Evolutionary conservation across 2,113 vertebrate species (phyloP), one percentile per base, ranked within the genome.

Genomic region (Sceloporus tristichus): DNA sequence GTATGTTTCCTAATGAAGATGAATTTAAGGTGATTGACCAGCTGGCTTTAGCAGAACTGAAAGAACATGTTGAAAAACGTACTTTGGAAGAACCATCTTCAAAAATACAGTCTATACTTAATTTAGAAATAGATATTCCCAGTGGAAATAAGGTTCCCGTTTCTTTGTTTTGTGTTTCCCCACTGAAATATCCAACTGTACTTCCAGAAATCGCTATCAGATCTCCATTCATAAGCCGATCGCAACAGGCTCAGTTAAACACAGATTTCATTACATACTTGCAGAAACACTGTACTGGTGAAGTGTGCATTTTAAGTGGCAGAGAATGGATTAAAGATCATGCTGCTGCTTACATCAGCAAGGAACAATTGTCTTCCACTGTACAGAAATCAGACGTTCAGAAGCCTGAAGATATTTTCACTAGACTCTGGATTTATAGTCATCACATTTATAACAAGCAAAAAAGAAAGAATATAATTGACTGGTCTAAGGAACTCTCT

Each of bases 391-490:
- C 94, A 79, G 56, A 73, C 19, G 0, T 89, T 9, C 40, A 42
- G 2, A 84, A 88, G 1, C 48, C 54, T 42, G 79, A 89, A 6
- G 89, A 84, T 42, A 79, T 27, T 1, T 98, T 99, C 92, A 98
- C 97, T 29, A 97, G 98, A 82, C 94, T 99, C 79, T 99, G 99
- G 99, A 99, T 99, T 94, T 99, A 99, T 62, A 99, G 99, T 87
- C 99, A 99, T 92, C 99, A 99, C 89, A 99, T 99, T 94, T 99
- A 99, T 94, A 99, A 98, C 94, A 99, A 98, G 88, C 96, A 90
- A 8, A 99, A 99, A 91, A 98, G 99, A 94, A 99, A 98, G 95
- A 97, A 97, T 95, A 99, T 99, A 90, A 90, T 99, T 90, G 98
- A 99, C 54, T 99, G 99, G 98, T 97, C 99, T 21, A 98, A 97